Conservation (phyloP, 2,888 invertebrate genomes). For the Philhelius pedissequus region DNA sequence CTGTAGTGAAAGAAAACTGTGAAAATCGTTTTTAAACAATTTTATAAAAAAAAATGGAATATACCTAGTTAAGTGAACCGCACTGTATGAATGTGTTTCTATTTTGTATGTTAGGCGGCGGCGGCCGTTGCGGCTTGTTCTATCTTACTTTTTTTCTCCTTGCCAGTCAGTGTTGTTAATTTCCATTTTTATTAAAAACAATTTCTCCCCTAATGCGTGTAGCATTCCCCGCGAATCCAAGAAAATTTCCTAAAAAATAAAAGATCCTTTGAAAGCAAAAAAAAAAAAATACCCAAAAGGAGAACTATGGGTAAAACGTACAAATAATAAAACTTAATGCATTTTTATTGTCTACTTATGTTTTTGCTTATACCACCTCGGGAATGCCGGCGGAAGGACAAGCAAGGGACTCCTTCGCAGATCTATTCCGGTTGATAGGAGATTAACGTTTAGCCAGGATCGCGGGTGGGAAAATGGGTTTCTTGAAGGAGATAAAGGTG, state of each 20-base stretch:
- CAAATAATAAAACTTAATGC: conserved; percentile 65
- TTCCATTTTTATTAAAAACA: conserved; percentile 65
- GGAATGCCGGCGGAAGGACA: not conserved
- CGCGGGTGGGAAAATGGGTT: not conserved
- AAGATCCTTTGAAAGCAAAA: not conserved
- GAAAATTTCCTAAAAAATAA: not conserved
- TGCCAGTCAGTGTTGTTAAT: conserved; percentile 55
- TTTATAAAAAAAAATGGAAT: not conserved
- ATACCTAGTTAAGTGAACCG: not conserved
- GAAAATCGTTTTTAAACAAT: too few relatives aligned
- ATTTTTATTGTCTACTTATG: conserved; percentile 67
- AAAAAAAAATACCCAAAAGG: not conserved
- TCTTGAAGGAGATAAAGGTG: not conserved
- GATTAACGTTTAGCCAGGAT: conserved; percentile 12
- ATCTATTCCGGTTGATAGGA: conserved; percentile 41
- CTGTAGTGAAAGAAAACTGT: too few relatives aligned
- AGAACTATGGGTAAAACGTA: conserved; percentile 34
- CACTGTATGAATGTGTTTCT: not conserved
- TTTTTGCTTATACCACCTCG: conserved; percentile 28
- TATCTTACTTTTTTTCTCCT: not conserved
- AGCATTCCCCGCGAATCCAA: conserved; percentile 18
- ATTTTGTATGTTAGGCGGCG: not conserved
- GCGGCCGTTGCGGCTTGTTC: not conserved
- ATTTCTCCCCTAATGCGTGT: conserved; percentile 58
- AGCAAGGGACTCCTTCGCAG: conserved; percentile 4